Percentiles rank a stretch among this genome's conserved stretches.
Evolutionary conservation across 2,113 vertebrate genomes (phyloP).

Genomic region (Stomatorhinus ivindoensis): DNA sequence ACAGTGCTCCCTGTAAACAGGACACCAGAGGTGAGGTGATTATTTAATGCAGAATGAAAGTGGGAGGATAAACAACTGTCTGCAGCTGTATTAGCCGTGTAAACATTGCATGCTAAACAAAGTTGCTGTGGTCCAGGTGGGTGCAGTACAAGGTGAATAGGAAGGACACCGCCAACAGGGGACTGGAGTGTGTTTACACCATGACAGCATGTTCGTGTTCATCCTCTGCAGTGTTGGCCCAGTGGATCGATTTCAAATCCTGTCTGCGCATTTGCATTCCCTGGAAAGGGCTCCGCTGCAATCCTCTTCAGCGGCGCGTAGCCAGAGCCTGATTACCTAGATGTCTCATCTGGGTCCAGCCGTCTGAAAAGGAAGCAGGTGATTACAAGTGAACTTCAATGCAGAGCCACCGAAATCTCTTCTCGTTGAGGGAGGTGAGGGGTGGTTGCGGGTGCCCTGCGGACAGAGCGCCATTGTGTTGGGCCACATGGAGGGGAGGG

Average conservation of each 20-base stretch:
- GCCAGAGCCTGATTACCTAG: neutral
- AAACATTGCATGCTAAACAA: neutral
- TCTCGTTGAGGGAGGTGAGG: neutral
- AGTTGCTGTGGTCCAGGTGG: neutral
- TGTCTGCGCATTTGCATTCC: neutral
- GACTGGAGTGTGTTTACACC: neutral
- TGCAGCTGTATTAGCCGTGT: neutral
- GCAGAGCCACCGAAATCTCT: neutral
- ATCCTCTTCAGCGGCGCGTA: neutral
- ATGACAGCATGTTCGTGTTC: neutral
- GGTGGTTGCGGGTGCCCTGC: neutral
- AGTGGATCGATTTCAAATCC: neutral
- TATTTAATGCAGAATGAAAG: neutral
- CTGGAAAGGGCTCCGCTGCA: neutral
- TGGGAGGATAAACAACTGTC: too few species aligned
- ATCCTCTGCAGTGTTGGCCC: neutral
- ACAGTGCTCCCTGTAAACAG: constrained; percentile 50
- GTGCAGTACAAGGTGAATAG: too few species aligned
- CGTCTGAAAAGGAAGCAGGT: neutral
- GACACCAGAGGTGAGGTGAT: constrained; percentile 32
- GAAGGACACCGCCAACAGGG: neutral
- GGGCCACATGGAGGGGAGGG: neutral
- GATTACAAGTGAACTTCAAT: constrained; percentile 13
- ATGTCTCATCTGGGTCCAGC: neutral
- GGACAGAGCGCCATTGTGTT: constrained; percentile 10